Percentiles rank a stretch among this genome's conserved stretches.
phyloP scores from a whole-genome alignment of 2,888 invertebrate species.

The Athalia cordata region DNA sequence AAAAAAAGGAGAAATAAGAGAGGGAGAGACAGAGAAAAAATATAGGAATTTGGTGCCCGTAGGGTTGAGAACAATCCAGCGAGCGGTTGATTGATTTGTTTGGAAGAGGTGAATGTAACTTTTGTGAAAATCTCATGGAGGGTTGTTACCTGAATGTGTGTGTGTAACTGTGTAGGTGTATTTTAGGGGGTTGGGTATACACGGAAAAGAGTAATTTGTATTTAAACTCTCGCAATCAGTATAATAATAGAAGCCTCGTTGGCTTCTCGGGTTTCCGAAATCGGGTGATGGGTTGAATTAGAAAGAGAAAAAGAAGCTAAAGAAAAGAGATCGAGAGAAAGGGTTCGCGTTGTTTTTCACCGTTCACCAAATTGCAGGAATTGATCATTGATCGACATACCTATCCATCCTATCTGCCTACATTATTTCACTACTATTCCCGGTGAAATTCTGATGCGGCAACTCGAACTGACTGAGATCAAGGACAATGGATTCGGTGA shows the following conservation, averaged over 20 bases:
- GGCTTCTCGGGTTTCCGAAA: neutral
- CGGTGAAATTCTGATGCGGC: constrained; percentile 38
- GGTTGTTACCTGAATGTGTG: no score
- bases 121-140: no score
- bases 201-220: constrained; percentile 15
- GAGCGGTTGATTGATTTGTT: no score
- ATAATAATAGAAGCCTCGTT: neutral
- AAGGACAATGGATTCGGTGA: constrained; percentile 60
- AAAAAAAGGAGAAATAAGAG: no score
- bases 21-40: no score
- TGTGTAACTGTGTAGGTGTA: neutral
- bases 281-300: no score
- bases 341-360: neutral
- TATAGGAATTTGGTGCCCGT: no score
- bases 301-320: no score
- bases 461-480: constrained; percentile 53
- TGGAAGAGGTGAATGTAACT: no score
- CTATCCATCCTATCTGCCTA: neutral
- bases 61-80: no score
- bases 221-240: neutral
- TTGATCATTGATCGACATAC: neutral
- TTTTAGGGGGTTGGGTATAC: neutral
- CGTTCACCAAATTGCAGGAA: neutral
- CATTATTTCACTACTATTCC: neutral
- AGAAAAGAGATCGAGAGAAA: neutral